Base-by-base conservation (phyloP, 1,140 invertebrate genomes). In the Pseudomyrmex cubaensis region DNA sequence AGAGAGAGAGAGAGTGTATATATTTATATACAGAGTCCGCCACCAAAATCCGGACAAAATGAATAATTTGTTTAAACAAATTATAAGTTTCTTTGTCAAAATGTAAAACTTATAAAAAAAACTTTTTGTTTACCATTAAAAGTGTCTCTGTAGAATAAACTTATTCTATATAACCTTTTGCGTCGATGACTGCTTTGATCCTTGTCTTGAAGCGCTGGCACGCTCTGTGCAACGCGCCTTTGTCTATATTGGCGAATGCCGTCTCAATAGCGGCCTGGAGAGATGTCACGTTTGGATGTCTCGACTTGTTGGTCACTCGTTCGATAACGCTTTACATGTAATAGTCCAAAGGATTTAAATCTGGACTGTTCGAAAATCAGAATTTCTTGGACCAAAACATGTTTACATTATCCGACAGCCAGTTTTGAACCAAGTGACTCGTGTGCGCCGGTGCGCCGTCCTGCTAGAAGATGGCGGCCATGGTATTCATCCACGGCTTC, bases 341-440 rank as follows among this genome's bases (percentile, higher is more conserved):
- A 50, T n/a, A 75, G 25, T 57, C 59, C 0, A 44, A 5, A 13
- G 25, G 59, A 44, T 75, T 82, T 13, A 82, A 17, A 35, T 74
- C 59, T 3, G 48, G 59, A 17, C 44, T 74, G 8, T 82, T 82
- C 1, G 69, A 59, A 74, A 20, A 15, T n/a, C 22, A 73, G n/a
- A 80, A 80, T 1, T 72, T 4, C 44, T 78, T 70, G 25, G 59
- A 66, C 15, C 76, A 78, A 46, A 72, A 82, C 78, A 61, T 52
- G 20, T 59, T 7, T 0, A 73, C 25, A 2, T 82, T 82, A 7
- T 46, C 9, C 1, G 25, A 72, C 7, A 72, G 44, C 56, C 20
- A 72, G 12, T 82, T 62, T 59, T 72, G 56, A 2, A 67, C 4
- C 3, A 35, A 5, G 0, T 35, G 35, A 35, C 35, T 35, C 5